Evolutionary conservation across 2,888 invertebrate genomes (phyloP).

Genomic region (Acronicta psi): DNA sequence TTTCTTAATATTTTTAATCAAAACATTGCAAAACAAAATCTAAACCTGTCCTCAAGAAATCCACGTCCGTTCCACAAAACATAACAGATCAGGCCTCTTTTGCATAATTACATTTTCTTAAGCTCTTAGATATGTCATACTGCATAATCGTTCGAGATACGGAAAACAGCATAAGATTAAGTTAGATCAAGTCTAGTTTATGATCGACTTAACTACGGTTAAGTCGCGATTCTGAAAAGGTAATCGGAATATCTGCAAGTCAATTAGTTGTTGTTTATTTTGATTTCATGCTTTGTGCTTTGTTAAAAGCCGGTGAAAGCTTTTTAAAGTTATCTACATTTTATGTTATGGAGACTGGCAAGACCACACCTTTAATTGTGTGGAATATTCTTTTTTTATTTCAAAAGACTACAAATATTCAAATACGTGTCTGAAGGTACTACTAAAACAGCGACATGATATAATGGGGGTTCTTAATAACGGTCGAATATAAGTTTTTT

Average conservation of each 20-base stretch:
- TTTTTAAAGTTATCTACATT: too few species aligned
- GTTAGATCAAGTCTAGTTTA: slow-evolving; percentile 10
- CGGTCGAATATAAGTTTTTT: too few species aligned
- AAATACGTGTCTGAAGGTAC: too few species aligned
- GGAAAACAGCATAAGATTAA: slow-evolving; percentile 33
- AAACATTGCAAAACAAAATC: slow-evolving; percentile 15
- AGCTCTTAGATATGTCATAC: slow-evolving; percentile 23
- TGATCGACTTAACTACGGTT: neutral
- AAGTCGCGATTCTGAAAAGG: slow-evolving; percentile 6
- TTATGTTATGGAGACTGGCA: too few species aligned
- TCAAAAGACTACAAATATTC: too few species aligned
- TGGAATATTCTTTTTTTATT: too few species aligned
- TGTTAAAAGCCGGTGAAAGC: neutral
- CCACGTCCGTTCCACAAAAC: slow-evolving; percentile 28
- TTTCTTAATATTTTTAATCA: slow-evolving; percentile 3
- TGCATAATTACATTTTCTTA: slow-evolving; percentile 45
- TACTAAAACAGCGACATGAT: too few species aligned
- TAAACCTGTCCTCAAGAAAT: slow-evolving; percentile 38
- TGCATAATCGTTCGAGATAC: slow-evolving; percentile 33
- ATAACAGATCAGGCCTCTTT: slow-evolving; percentile 16
- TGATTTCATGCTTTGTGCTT: neutral
- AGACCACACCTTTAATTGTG: too few species aligned
- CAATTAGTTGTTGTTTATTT: neutral
- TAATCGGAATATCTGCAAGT: neutral
- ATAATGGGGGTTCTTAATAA: too few species aligned